phyloP scores from a whole-genome alignment of 1,140 invertebrate species.

The Amyelois transitella region DNA sequence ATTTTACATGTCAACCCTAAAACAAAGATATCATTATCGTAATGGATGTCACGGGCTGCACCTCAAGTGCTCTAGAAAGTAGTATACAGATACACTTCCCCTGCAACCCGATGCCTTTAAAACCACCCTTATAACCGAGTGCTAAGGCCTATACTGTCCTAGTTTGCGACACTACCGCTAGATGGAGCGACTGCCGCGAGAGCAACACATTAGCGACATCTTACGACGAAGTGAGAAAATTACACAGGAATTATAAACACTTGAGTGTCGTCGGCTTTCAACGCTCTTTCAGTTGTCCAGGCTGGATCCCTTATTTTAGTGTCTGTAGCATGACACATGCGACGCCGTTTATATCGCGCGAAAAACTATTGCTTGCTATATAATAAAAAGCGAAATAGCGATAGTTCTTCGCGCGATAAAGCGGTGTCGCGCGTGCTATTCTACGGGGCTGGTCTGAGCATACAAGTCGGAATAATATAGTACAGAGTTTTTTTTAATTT shows the following conservation, averaged over 20 bases:
- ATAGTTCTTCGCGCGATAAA: too few relatives aligned
- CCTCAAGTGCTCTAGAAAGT: slow-evolving; percentile 58
- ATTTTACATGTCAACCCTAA: slow-evolving; percentile 28
- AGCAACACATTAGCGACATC: slow-evolving; percentile 69
- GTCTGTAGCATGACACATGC: too few relatives aligned
- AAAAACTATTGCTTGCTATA: too few relatives aligned
- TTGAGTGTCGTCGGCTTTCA: slow-evolving; percentile 36
- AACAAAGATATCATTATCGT: slow-evolving; percentile 63
- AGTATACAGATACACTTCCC: slow-evolving; percentile 24
- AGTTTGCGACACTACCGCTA: slow-evolving; percentile 37
- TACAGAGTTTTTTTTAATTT: too few relatives aligned
- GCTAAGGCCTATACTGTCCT: not conserved
- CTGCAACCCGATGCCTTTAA: slow-evolving; percentile 9
- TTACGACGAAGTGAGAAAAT: slow-evolving; percentile 61
- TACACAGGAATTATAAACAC: slow-evolving; percentile 54
- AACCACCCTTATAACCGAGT: slow-evolving; percentile 13
- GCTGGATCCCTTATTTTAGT: slow-evolving; percentile 17
- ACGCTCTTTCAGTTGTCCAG: slow-evolving; percentile 5
- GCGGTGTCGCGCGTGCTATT: too few relatives aligned
- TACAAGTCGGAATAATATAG: too few relatives aligned
- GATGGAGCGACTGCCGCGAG: slow-evolving; percentile 54
- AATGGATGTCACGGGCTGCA: slow-evolving; percentile 69
- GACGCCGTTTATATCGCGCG: too few relatives aligned
- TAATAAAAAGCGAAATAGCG: too few relatives aligned
- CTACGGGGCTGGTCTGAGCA: too few relatives aligned